Evolutionary conservation across 2,113 vertebrate species (phyloP).

Genomic region (Sinocyclocheilus anophthalmus): DNA sequence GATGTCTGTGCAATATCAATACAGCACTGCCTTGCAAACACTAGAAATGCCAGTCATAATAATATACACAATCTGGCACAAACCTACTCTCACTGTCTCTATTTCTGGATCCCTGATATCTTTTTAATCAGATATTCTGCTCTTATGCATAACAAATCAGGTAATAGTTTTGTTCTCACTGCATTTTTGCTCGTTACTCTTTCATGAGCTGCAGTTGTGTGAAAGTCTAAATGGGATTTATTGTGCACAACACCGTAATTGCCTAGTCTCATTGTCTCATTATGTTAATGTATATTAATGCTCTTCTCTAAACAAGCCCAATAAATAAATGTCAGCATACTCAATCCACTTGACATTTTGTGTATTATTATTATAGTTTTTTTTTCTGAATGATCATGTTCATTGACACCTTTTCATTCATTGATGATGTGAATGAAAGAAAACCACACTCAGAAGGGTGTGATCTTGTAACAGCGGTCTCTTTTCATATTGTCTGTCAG

Average conservation of each 20-base stretch:
- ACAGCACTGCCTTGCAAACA: not conserved
- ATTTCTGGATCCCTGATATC: slow-evolving; percentile 10
- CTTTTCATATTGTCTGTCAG: slow-evolving; percentile 23
- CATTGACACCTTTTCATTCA: not conserved
- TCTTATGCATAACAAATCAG: not conserved
- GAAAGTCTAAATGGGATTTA: not conserved
- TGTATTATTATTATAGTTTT: not conserved
- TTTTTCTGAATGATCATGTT: not conserved
- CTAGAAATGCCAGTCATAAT: not conserved
- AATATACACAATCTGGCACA: not conserved
- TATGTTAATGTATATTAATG: slow-evolving; percentile 3
- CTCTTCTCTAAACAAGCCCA: slow-evolving; percentile 3
- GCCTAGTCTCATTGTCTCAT: not conserved
- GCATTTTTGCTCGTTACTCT: not conserved
- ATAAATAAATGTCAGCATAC: slow-evolving; percentile 47
- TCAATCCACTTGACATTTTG: not conserved
- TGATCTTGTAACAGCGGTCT: not conserved
- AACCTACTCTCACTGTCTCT: not conserved
- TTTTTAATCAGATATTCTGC: slow-evolving; percentile 5
- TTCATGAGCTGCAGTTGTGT: not conserved
- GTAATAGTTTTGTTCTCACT: not conserved
- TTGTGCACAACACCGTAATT: too few species aligned
- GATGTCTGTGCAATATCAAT: not conserved
- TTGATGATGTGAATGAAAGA: not conserved
- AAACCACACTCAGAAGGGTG: not conserved